Conservation (phyloP, 1,140 invertebrate species). For the Pogonomyrmex californicus region DNA sequence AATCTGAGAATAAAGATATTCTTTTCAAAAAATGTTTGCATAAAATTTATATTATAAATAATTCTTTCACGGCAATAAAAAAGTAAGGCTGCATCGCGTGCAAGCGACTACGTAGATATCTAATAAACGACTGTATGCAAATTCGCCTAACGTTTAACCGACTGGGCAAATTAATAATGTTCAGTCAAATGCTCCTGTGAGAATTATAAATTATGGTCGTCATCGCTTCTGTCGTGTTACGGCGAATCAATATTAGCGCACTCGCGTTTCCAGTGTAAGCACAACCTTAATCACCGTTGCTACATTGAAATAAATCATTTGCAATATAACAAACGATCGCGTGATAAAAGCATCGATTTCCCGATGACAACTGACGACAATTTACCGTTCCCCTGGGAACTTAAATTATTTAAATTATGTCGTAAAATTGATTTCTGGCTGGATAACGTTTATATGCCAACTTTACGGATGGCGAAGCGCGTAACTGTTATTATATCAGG, state of each 20-base stretch:
- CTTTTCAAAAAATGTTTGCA: background rate
- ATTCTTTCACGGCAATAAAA: background rate
- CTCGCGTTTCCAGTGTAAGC: slow-evolving; percentile 53
- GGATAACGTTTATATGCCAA: slow-evolving; percentile 21
- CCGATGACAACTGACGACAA: slow-evolving; percentile 30
- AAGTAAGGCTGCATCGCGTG: background rate
- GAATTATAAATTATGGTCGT: slow-evolving; percentile 67
- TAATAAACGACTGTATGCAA: slow-evolving; percentile 10
- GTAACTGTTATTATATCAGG: slow-evolving; percentile 12
- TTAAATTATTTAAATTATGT: slow-evolving; percentile 46
- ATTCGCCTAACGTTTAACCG: slow-evolving; percentile 44
- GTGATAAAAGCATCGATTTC: slow-evolving; percentile 58
- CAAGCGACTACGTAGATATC: background rate
- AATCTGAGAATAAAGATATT: background rate
- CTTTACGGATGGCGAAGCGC: slow-evolving; percentile 25
- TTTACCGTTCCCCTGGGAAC: slow-evolving; percentile 15
- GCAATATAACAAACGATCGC: slow-evolving; percentile 33
- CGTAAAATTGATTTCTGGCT: slow-evolving; percentile 22
- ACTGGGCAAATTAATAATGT: slow-evolving; percentile 45
- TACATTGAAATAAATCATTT: slow-evolving; percentile 56
- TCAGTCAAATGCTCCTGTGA: slow-evolving; percentile 53
- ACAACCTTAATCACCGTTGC: slow-evolving; percentile 48
- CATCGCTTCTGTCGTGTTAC: slow-evolving; percentile 68
- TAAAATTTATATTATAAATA: background rate
- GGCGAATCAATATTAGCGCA: slow-evolving; percentile 61